phyloP scores from a whole-genome alignment of 2,797 vertebrate genomes.

The Phrynocephalus forsythii region DNA sequence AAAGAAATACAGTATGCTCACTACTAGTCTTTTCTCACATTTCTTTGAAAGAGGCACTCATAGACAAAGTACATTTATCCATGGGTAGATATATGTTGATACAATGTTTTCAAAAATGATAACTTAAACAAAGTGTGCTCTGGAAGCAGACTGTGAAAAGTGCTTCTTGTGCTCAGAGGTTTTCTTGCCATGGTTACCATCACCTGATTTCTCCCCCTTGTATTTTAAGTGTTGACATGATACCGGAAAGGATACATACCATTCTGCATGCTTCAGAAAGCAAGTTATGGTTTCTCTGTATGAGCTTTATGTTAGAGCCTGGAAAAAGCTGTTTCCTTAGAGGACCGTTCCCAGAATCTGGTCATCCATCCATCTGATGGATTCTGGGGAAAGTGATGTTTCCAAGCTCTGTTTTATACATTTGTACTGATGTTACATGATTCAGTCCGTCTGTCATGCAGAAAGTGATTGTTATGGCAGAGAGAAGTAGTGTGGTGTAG shows the following conservation, averaged over 20 bases:
- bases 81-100: neutral
- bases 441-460: no score
- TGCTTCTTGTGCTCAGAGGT: neutral
- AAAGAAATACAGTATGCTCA: neutral
- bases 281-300: neutral
- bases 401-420: no score
- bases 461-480: no score
- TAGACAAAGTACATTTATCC: neutral
- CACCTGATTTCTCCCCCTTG: no score
- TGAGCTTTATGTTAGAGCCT: neutral
- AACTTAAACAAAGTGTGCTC: neutral
- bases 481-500: no score
- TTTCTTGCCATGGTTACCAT: neutral
- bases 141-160: neutral
- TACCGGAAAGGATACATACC: neutral
- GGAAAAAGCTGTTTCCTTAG: no score
- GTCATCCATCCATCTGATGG: no score
- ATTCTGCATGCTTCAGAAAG: no score
- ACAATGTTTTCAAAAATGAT: neutral
- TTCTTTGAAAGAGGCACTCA: conserved; percentile 1
- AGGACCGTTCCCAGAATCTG: no score
- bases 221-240: neutral
- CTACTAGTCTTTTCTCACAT: neutral
- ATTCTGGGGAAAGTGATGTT: no score
- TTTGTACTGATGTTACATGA: no score